These are phyloP conservation scores for Dryobota labecula DNA, from an alignment of 2,888 invertebrate species.

Conservation along the genomic window DNA sequence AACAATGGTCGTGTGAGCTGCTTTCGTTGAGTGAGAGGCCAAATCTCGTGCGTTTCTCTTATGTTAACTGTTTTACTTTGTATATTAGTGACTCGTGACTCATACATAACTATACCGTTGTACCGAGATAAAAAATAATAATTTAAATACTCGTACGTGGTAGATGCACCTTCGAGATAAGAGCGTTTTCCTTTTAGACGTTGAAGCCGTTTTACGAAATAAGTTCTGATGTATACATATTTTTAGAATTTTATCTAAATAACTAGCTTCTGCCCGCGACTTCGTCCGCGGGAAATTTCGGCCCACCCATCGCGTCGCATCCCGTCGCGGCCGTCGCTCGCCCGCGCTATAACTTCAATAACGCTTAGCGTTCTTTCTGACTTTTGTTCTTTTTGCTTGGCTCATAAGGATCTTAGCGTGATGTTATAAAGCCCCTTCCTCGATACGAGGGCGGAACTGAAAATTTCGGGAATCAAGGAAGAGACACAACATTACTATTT, in stretches of 20 bases:
- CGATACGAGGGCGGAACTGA: no score
- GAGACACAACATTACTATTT: no score
- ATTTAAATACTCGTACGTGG: background rate
- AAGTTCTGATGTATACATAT: background rate
- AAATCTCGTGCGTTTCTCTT: conserved; percentile 67
- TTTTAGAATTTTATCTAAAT: background rate
- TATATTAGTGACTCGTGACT: conserved; percentile 18
- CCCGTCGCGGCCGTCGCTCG: no score
- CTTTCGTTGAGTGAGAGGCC: conserved; percentile 73
- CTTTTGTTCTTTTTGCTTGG: no score
- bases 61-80: conserved; percentile 42
- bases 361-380: no score
- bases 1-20: conserved; percentile 70
- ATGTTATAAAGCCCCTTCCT: no score
- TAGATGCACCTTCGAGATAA: conserved; percentile 15
- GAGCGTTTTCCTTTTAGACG: conserved; percentile 16
- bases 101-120: conserved; percentile 17
- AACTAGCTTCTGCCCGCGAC: no score
- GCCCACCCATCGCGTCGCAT: no score
- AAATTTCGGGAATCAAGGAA: no score
- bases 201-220: conserved; percentile 9
- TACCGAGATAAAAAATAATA: conserved; percentile 5
- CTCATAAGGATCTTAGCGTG: no score
- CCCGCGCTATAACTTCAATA: no score
- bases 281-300: no score